A percentile compares a stretch with the other conserved stretches of the same genome.
phyloP scores from a whole-genome alignment of 2,888 invertebrate genomes.

The Ashinkailepas kermadecensis region DNA sequence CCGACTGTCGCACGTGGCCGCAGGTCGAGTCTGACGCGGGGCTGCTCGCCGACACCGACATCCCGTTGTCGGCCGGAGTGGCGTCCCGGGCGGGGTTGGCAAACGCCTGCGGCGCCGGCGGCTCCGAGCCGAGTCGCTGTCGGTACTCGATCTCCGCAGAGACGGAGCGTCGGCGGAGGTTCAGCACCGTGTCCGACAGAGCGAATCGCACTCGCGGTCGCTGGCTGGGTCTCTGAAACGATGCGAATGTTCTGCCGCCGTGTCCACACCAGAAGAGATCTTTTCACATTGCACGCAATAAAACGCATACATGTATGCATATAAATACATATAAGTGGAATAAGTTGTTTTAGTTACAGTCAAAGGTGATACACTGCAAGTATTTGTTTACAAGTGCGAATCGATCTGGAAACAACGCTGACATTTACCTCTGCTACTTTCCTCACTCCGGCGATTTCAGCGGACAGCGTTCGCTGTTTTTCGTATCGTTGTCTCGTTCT shows the following conservation, averaged over 20 bases:
- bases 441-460: neutral
- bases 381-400: neutral
- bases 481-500: neutral
- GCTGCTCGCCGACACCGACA: neutral
- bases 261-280: neutral
- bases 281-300: neutral
- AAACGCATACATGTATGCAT: neutral
- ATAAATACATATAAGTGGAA: too few species aligned
- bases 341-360: neutral
- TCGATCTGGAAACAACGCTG: neutral
- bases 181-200: conserved; percentile 48
- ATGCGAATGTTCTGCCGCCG: too few species aligned
- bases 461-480: neutral
- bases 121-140: conserved; percentile 48
- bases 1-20: neutral
- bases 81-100: conserved; percentile 38
- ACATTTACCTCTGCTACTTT: neutral
- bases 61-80: conserved; percentile 14
- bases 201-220: conserved; percentile 44
- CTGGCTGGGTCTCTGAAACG: neutral
- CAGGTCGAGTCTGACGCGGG: conserved; percentile 35
- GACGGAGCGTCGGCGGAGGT: conserved; percentile 46
- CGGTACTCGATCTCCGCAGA: conserved; percentile 47
- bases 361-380: neutral
- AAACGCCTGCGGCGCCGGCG: conserved; percentile 51